These are phyloP conservation scores for Potorous gilbertii DNA, from an alignment of 2,797 vertebrate genomes.

Conservation along the genomic window DNA sequence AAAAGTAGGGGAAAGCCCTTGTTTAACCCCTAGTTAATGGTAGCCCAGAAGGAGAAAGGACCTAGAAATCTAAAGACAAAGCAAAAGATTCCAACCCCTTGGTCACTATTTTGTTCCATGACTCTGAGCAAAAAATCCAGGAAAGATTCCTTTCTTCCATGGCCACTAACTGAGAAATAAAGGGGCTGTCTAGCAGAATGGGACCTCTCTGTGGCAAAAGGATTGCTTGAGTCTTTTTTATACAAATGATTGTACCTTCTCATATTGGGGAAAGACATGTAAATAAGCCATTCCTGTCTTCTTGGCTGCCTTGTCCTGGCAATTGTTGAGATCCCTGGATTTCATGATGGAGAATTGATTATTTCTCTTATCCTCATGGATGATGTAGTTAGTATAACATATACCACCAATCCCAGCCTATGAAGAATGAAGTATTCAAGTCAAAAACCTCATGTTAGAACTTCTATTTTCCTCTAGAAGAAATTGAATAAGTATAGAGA, in stretches of 20 bases:
- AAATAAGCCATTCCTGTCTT: constrained; percentile 85
- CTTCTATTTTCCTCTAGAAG: neutral
- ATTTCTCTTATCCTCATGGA: constrained; percentile 83
- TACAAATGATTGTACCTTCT: constrained; percentile 81
- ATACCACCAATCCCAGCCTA: constrained; percentile 88
- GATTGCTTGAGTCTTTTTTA: neutral
- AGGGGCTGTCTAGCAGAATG: neutral
- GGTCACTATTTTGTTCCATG: neutral
- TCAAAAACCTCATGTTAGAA: neutral
- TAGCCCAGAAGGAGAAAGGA: neutral
- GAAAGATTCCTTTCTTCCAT: neutral
- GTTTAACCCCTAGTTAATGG: neutral
- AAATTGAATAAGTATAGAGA: neutral
- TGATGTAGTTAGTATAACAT: constrained; percentile 87
- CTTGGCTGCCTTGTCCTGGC: constrained; percentile 85
- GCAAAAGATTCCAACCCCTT: neutral
- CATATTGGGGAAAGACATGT: constrained; percentile 81
- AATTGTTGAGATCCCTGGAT: constrained; percentile 87
- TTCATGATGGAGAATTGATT: constrained; percentile 83
- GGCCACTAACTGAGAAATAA: neutral
- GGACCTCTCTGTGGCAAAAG: neutral
- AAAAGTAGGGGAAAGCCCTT: neutral
- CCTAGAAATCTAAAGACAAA: neutral
- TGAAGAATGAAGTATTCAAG: neutral
- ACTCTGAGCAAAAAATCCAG: neutral